These are phyloP conservation scores for Galemys pyrenaicus DNA, from an alignment of 2,113 vertebrate species.

Conservation along the genomic window DNA sequence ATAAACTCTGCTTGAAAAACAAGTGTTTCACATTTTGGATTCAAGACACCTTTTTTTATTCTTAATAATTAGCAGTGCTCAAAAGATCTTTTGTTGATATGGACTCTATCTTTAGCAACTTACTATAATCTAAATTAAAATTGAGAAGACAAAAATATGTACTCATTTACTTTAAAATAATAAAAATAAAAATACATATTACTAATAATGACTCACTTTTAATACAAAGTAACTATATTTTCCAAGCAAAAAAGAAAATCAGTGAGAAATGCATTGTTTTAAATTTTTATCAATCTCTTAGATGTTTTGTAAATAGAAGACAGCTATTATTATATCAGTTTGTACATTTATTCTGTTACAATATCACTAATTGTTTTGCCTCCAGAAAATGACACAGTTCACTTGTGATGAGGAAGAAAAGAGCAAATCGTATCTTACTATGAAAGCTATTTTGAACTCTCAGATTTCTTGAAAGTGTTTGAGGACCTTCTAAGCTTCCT, in stretches of 20 bases:
- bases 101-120: not conserved
- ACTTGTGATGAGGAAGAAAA: not conserved
- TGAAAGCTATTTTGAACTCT: not conserved
- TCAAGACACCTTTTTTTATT: not conserved
- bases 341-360: not conserved
- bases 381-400: not conserved
- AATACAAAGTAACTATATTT: not conserved
- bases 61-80: not conserved
- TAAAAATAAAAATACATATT: not conserved
- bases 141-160: not conserved
- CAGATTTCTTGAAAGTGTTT: not conserved
- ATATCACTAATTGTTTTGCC: not conserved
- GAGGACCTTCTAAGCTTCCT: not conserved
- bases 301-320: not conserved
- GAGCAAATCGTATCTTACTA: not conserved
- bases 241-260: not conserved
- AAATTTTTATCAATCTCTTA: not conserved
- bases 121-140: constrained; percentile 16
- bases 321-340: not conserved
- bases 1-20: not conserved
- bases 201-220: not conserved
- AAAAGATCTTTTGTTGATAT: not conserved
- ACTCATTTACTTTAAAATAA: not conserved
- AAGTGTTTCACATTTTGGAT: not conserved
- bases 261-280: not conserved